phyloP scores from a whole-genome alignment of 2,113 vertebrate genomes.

The Bambusicola thoracicus region DNA sequence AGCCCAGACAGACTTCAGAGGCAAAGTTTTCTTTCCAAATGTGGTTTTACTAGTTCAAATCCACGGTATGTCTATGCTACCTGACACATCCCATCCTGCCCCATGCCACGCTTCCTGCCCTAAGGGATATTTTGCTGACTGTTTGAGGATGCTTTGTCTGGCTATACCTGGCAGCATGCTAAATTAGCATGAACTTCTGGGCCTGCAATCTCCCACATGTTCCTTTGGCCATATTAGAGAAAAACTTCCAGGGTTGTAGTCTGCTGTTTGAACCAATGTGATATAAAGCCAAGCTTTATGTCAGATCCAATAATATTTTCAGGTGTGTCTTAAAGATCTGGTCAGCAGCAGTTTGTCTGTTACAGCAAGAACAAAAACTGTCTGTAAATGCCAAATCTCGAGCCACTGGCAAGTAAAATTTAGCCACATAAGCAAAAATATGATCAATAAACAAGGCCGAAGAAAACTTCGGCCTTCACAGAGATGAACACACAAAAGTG shows the following conservation, averaged over 20 bases:
- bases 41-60: neutral
- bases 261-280: neutral
- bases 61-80: neutral
- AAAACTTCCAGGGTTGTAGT: neutral
- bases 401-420: neutral
- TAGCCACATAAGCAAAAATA: neutral
- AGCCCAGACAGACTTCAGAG: neutral
- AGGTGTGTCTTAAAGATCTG: neutral
- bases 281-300: neutral
- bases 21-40: neutral
- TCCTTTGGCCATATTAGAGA: neutral
- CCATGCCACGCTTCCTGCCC: neutral
- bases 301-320: neutral
- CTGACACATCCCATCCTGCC: neutral
- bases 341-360: neutral
- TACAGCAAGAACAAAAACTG: neutral
- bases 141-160: neutral
- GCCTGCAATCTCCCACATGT: neutral
- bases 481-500: accelerated
- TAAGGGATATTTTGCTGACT: neutral
- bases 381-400: neutral
- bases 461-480: neutral
- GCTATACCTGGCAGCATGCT: neutral
- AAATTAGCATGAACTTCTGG: neutral
- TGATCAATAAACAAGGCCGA: neutral